These are phyloP conservation scores for Heliconius erato DNA, from an alignment of 2,888 invertebrate species.

Conservation along the genomic window DNA sequence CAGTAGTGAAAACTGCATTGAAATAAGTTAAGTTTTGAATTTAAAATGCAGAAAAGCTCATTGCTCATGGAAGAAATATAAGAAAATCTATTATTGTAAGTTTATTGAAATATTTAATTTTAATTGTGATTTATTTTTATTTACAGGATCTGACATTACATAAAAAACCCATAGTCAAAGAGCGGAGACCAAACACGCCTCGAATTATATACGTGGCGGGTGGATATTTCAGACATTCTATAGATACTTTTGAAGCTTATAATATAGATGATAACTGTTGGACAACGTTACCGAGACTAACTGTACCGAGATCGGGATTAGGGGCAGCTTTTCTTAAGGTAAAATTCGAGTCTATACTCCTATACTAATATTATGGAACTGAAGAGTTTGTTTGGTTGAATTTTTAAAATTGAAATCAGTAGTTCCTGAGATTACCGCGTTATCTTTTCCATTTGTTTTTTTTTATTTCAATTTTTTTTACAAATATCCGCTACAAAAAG, in stretches of 20 bases:
- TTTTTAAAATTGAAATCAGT: too few relatives aligned
- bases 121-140: not conserved
- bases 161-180: slow-evolving; percentile 93
- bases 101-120: too few relatives aligned
- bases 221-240: slow-evolving; percentile 94
- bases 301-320: slow-evolving; percentile 94
- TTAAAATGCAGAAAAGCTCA: too few relatives aligned
- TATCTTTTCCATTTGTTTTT: too few relatives aligned
- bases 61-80: too few relatives aligned
- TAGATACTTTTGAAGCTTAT: slow-evolving; percentile 95
- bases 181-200: slow-evolving; percentile 94
- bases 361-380: not conserved
- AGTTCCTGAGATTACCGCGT: too few relatives aligned
- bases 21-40: too few relatives aligned
- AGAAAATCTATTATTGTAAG: too few relatives aligned
- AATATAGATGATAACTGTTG: slow-evolving; percentile 95
- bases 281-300: slow-evolving; percentile 92
- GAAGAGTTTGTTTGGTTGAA: too few relatives aligned
- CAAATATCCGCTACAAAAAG: too few relatives aligned
- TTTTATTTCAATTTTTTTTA: too few relatives aligned
- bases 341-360: slow-evolving; percentile 43
- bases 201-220: slow-evolving; percentile 96
- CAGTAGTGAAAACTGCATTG: too few relatives aligned
- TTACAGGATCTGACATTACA: slow-evolving; percentile 93
- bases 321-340: slow-evolving; percentile 94